phyloP scores from a whole-genome alignment of 2,797 vertebrate genomes.

The Acanthurus lineatus region DNA sequence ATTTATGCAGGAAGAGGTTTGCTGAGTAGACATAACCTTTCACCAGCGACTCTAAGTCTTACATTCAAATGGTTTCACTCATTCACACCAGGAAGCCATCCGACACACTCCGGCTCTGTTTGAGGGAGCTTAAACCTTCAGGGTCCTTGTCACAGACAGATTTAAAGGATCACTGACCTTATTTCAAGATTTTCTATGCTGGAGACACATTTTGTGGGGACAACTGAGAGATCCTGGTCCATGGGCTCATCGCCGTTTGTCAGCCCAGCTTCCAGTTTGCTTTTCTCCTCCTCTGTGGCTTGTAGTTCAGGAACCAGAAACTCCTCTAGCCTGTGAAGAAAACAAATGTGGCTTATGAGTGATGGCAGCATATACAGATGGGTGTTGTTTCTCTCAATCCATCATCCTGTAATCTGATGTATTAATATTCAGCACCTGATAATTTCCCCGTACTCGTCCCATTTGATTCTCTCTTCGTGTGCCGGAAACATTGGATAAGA shows the following conservation, averaged over 20 bases:
- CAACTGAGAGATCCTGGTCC: constrained; percentile 97
- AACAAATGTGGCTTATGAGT: not conserved
- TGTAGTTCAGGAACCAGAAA: constrained; percentile 98
- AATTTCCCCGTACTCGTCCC: constrained; percentile 99
- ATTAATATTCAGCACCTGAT: constrained; percentile 88
- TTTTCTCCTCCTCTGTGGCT: constrained; percentile 98
- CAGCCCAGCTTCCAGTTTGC: constrained; percentile 94
- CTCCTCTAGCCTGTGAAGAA: constrained; percentile 91
- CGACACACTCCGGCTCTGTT: constrained; percentile 5
- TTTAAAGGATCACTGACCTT: constrained; percentile 86
- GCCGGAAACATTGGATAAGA: constrained; percentile 99
- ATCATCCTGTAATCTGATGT: not conserved
- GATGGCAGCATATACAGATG: not conserved
- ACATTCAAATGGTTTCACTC: constrained; percentile 11
- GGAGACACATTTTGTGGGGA: constrained; percentile 97
- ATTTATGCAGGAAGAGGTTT: constrained; percentile 11
- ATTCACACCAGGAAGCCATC: constrained; percentile 28
- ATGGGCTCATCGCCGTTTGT: constrained; percentile 97
- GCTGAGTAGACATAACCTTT: constrained; percentile 18
- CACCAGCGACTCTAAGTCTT: not conserved
- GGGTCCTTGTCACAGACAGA: not conserved
- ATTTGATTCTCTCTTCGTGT: constrained; percentile 97
- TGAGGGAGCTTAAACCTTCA: constrained; percentile 1
- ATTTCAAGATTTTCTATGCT: constrained; percentile 95
- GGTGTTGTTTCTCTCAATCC: not conserved